Percentiles rank a stretch among this genome's conserved stretches.
Evolutionary conservation across 2,113 vertebrate genomes (phyloP).

Genomic region (Pangasianodon hypophthalmus): DNA sequence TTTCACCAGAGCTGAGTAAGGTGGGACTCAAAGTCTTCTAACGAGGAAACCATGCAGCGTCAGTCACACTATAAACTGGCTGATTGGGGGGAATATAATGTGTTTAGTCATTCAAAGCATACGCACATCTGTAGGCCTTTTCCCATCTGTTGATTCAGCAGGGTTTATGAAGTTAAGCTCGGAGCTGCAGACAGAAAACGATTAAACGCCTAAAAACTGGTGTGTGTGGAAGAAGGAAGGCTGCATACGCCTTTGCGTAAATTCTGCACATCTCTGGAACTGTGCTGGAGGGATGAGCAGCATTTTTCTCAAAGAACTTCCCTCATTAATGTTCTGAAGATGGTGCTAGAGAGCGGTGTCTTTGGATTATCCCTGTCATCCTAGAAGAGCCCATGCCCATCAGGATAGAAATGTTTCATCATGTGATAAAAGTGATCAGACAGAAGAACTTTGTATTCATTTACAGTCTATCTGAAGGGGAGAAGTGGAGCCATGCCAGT

Average conservation of each 20-base stretch:
- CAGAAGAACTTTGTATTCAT: neutral
- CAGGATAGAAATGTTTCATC: neutral
- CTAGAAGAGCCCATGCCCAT: neutral
- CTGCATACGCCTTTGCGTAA: neutral
- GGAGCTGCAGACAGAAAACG: slow-evolving; percentile 3
- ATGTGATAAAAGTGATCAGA: neutral
- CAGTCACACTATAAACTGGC: slow-evolving; percentile 56
- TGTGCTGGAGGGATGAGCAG: neutral
- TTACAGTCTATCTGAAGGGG: neutral
- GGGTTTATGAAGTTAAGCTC: slow-evolving; percentile 27
- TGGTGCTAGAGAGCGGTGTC: neutral
- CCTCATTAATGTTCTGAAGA: neutral
- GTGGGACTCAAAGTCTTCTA: neutral
- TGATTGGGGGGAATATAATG: neutral
- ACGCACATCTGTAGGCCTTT: slow-evolving; percentile 12
- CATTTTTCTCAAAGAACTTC: neutral
- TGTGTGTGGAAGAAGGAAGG: neutral
- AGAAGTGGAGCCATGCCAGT: neutral
- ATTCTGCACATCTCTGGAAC: neutral
- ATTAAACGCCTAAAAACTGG: neutral
- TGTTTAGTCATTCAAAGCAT: slow-evolving; percentile 41
- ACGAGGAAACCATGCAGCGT: slow-evolving; percentile 45
- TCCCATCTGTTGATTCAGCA: slow-evolving; percentile 39
- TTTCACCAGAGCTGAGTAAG: slow-evolving; percentile 70
- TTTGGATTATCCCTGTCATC: neutral